Conservation (phyloP, 2,797 vertebrate genomes). For the Labroides dimidiatus region DNA sequence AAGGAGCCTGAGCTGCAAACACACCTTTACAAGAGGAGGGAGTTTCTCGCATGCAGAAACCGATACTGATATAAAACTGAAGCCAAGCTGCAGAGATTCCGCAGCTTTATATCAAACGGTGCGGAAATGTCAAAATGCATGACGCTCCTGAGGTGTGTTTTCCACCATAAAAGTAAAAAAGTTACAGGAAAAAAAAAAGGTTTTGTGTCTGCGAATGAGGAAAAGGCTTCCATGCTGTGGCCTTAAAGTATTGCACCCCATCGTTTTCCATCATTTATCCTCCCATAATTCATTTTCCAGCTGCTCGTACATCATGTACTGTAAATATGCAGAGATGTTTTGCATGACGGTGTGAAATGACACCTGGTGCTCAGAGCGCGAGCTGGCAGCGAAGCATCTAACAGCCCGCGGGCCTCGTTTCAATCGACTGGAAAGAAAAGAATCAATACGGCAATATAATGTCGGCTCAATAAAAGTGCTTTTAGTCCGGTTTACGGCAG, state of each 20-base stretch:
- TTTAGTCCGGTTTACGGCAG: slow-evolving; percentile 45
- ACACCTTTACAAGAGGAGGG: no score
- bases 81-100: neutral
- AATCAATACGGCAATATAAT: slow-evolving; percentile 46
- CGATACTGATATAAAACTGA: no score
- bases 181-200: no score
- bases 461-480: slow-evolving; percentile 27
- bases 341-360: slow-evolving; percentile 26
- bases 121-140: neutral
- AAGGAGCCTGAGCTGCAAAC: neutral
- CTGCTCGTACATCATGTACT: neutral
- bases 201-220: no score
- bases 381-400: neutral
- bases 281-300: neutral
- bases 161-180: no score
- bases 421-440: neutral
- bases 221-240: no score
- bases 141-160: no score
- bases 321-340: slow-evolving; percentile 2
- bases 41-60: no score
- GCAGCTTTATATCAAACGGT: neutral
- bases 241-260: no score
- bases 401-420: slow-evolving; percentile 12
- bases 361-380: slow-evolving; percentile 32
- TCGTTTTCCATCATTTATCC: no score